phyloP scores from a whole-genome alignment of 2,888 invertebrate species.

The Protodeltote pygarga region DNA sequence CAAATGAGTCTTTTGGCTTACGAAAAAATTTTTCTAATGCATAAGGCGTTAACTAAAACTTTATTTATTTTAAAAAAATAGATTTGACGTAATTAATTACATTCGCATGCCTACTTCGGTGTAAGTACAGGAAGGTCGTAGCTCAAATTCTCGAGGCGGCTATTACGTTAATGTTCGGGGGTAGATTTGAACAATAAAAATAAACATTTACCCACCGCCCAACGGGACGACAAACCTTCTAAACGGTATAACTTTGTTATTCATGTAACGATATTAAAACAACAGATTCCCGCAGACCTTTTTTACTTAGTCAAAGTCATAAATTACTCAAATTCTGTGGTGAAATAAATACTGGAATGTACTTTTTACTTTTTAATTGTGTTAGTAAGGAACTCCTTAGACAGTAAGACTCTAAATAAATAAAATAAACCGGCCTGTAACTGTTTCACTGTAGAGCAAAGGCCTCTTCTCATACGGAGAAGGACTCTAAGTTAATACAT shows the following conservation, averaged over 20 bases:
- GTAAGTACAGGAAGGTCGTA: slow-evolving; percentile 55
- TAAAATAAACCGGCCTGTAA: too few species aligned
- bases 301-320: slow-evolving; percentile 51
- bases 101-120: slow-evolving; percentile 43
- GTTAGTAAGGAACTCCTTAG: slow-evolving; percentile 7
- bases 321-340: slow-evolving; percentile 43
- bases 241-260: slow-evolving; percentile 73
- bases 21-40: background rate
- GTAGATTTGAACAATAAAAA: slow-evolving; percentile 79
- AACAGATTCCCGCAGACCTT: slow-evolving; percentile 58
- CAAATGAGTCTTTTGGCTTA: background rate
- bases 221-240: slow-evolving; percentile 66
- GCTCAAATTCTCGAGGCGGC: slow-evolving; percentile 72
- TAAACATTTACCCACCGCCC: slow-evolving; percentile 72
- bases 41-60: too few species aligned
- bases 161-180: slow-evolving; percentile 78
- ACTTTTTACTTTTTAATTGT: slow-evolving; percentile 14
- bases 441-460: too few species aligned
- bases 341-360: slow-evolving; percentile 13
- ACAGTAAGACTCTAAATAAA: too few species aligned
- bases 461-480: too few species aligned
- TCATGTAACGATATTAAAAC: slow-evolving; percentile 69
- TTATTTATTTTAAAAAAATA: slow-evolving; percentile 14
- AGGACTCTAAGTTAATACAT: slow-evolving; percentile 31
- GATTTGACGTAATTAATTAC: background rate